Conservation (phyloP, 2,888 invertebrate species). For the Carpatolechia fugitivella region DNA sequence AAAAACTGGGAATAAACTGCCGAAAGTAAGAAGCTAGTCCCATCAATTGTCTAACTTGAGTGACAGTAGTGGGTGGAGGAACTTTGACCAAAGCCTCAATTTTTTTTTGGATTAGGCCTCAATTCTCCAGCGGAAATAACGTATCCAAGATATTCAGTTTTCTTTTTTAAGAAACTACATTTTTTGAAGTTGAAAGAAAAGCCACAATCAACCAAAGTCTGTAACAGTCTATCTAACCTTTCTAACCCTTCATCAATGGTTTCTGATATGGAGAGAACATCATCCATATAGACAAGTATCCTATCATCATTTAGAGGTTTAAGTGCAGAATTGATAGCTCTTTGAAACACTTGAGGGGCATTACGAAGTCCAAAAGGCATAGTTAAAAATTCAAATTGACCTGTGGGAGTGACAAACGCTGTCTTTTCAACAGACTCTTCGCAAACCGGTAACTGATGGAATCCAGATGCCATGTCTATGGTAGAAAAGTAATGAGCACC, state of each 20-base stretch:
- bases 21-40: conserved; percentile 7
- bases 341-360: not conserved
- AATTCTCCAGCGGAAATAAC: not conserved
- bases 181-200: too few species aligned
- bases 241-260: not conserved
- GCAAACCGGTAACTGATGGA: too few species aligned
- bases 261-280: not conserved
- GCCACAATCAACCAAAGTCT: not conserved
- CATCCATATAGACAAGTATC: not conserved
- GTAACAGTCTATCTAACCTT: not conserved
- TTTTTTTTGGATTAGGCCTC: conserved; percentile 2
- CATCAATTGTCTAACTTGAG: too few species aligned
- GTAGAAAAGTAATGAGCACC: not conserved
- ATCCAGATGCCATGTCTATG: too few species aligned
- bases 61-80: not conserved
- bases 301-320: not conserved
- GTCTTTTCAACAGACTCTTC: too few species aligned
- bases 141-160: not conserved
- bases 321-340: not conserved
- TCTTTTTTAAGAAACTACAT: too few species aligned
- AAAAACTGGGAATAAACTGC: conserved; percentile 3
- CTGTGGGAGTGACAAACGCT: too few species aligned
- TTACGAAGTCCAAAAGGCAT: not conserved
- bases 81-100: not conserved
- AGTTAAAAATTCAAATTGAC: not conserved